Conservation (phyloP, 2,113 vertebrate genomes). For the Suricata suricatta region DNA sequence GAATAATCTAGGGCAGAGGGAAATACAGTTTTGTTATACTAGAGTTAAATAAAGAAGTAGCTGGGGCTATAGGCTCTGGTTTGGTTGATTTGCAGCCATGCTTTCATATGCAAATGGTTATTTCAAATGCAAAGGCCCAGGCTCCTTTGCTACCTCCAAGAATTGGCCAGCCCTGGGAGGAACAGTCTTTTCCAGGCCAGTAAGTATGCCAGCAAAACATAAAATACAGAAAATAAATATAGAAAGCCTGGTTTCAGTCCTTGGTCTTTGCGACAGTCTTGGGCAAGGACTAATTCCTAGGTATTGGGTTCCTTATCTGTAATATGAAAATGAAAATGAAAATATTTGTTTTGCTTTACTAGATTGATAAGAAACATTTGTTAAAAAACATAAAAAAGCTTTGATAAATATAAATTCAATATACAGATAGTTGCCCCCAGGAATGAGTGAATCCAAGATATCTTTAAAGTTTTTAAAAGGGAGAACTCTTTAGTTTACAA, state of each 20-base stretch:
- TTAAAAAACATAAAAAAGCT: neutral
- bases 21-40: neutral
- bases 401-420: neutral
- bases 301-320: neutral
- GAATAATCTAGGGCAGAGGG: neutral
- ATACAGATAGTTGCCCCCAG: neutral
- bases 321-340: neutral
- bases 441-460: neutral
- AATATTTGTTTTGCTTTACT: neutral
- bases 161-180: neutral
- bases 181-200: neutral
- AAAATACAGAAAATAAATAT: neutral
- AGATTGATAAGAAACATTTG: neutral
- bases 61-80: neutral
- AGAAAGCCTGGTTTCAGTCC: neutral
- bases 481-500: neutral
- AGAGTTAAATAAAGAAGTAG: neutral
- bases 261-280: neutral
- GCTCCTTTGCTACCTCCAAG: neutral
- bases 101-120: too few relatives aligned
- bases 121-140: neutral
- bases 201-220: neutral
- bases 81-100: neutral
- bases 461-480: neutral
- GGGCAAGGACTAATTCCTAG: neutral